Evolutionary conservation across 2,888 invertebrate species (phyloP).

Genomic region (Iphiclides podalirius): DNA sequence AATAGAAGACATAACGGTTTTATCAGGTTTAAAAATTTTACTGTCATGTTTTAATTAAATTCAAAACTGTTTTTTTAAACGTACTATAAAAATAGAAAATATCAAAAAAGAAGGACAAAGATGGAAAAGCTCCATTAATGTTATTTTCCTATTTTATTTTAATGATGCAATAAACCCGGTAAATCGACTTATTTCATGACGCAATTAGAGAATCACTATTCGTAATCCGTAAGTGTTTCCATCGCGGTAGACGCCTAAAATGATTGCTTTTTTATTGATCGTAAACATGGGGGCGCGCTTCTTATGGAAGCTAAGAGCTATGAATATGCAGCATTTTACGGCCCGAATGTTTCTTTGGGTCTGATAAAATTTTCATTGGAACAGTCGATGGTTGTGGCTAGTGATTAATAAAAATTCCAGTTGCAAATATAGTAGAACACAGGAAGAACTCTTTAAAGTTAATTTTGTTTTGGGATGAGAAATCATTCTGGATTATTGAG

Average conservation of each 20-base stretch:
- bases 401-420: slow-evolving; percentile 5
- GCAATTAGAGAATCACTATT: neutral
- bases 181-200: neutral
- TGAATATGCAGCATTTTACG: slow-evolving; percentile 17
- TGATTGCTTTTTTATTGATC: slow-evolving; percentile 12
- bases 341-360: slow-evolving; percentile 4
- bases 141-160: no score
- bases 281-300: slow-evolving; percentile 6
- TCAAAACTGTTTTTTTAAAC: no score
- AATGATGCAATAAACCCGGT: neutral
- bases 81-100: no score
- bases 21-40: no score
- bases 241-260: neutral
- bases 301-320: neutral
- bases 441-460: no score
- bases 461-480: no score
- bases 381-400: neutral
- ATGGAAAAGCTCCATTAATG: no score
- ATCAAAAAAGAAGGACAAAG: no score
- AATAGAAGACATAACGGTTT: no score
- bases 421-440: neutral
- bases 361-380: slow-evolving; percentile 10
- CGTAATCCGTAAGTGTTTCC: neutral
- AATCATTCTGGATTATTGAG: no score
- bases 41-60: no score